phyloP scores from a whole-genome alignment of 2,113 vertebrate species.

The Agelaius phoeniceus region DNA sequence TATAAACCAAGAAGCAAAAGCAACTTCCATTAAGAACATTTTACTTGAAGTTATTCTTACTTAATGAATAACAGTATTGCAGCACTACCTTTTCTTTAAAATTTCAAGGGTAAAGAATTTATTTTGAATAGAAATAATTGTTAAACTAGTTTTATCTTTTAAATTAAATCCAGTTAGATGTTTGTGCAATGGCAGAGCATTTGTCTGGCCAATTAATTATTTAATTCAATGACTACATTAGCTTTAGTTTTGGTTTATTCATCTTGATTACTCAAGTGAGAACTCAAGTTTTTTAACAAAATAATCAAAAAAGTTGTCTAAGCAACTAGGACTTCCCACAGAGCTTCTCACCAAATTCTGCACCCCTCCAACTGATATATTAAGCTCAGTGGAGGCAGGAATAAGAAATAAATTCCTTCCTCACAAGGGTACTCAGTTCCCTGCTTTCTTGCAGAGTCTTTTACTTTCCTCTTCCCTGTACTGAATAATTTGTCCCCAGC shows the following conservation, averaged over 20 bases:
- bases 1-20: neutral
- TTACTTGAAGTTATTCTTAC: neutral
- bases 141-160: neutral
- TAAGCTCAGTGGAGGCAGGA: neutral
- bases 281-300: neutral
- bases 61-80: neutral
- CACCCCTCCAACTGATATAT: fast-evolving
- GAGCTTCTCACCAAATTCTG: neutral
- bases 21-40: neutral
- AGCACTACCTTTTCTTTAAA: neutral
- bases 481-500: neutral
- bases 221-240: neutral
- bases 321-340: neutral
- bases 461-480: neutral
- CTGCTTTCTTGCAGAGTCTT: neutral
- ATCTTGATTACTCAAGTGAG: neutral
- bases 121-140: neutral
- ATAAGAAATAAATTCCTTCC: neutral
- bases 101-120: no score
- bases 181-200: neutral
- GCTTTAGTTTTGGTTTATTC: neutral
- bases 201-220: neutral
- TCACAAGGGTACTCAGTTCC: neutral
- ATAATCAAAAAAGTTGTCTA: neutral
- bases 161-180: neutral